Conservation (phyloP, 2,888 invertebrate species). For the Oscheius sp. region DNA sequence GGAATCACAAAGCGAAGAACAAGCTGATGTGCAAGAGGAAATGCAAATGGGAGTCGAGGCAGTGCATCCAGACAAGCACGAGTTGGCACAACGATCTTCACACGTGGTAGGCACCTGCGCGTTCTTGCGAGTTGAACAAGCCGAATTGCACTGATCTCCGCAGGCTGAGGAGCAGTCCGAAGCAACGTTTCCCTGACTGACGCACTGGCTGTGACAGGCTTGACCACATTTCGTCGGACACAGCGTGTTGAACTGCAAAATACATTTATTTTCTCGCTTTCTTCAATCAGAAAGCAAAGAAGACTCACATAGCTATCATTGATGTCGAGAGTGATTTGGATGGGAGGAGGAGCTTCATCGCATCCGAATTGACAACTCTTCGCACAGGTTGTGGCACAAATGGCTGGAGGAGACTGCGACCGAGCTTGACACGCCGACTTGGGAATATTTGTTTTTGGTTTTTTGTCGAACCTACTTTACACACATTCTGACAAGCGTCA, state of each 20-base stretch:
- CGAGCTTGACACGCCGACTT: slow-evolving; percentile 46
- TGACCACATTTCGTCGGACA: slow-evolving; percentile 45
- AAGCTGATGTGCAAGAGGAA: slow-evolving; percentile 44
- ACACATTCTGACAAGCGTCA: slow-evolving; percentile 46
- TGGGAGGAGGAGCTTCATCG: slow-evolving; percentile 23
- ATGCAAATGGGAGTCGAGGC: slow-evolving; percentile 32
- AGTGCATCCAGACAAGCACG: slow-evolving; percentile 36
- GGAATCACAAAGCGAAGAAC: slow-evolving; percentile 38
- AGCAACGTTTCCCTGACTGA: slow-evolving; percentile 49
- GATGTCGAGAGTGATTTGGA: slow-evolving; percentile 15
- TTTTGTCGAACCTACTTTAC: no score
- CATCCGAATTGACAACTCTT: slow-evolving; percentile 49
- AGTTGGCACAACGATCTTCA: slow-evolving; percentile 34
- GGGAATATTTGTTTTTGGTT: slow-evolving; percentile 9
- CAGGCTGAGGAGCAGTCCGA: slow-evolving; percentile 41
- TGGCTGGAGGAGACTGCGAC: slow-evolving; percentile 40
- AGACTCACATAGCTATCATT: no score
- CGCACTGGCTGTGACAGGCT: slow-evolving; percentile 49
- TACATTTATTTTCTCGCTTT: no score
- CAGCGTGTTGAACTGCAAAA: slow-evolving; percentile 46
- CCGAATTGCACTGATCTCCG: slow-evolving; percentile 35
- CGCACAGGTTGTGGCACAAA: slow-evolving; percentile 46
- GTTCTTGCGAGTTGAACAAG: slow-evolving; percentile 36
- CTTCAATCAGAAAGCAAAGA: no score
- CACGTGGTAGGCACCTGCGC: slow-evolving; percentile 19